Evolutionary conservation across 2,888 invertebrate genomes (phyloP), one percentile per base, ranked within the genome.

Genomic region (Eilema caniola): DNA sequence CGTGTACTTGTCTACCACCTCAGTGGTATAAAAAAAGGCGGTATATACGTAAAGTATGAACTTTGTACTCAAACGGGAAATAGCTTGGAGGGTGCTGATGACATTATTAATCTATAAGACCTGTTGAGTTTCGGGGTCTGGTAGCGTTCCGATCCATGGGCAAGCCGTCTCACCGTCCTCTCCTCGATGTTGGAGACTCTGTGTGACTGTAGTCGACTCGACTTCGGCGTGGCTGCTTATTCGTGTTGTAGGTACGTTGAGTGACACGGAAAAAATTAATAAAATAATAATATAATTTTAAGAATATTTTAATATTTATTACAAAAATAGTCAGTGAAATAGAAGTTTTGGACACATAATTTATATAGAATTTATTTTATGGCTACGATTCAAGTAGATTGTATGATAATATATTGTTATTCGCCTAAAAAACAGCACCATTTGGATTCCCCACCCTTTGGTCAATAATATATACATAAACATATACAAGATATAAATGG

Each of bases 401-500:
- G 3, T 7, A 47, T 47, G n/a, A n/a, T n/a, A n/a, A n/a, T n/a
- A n/a, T 53, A 53, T 53, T n/a, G 10, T 4, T 37, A 41, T 16
- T 41, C 16, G 41, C 41, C 4, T 41, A 23, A 25, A 20, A 41
- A 62, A 62, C 24, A 41, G 41, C 62, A 93, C 92, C 93, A 89
- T 89, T 88, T 88, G 87, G 88, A 90, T 91, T 85, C 24, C 1
- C 31, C 20, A 69, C 28, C 64, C 69, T 88, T 87, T 84, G 79
- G 80, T 83, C 74, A 71, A 31, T 28, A 31, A 53, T 33, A 53
- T 3, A 62, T 10, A 67, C 23, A 47, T 23, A 41, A 41, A 41
- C 4, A 16, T 16, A 66, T 33, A 1, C 25, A 10, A 62, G 11
- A 62, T 37, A 24, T 37, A 24, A 62, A 41, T 62, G 10, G 16